phyloP scores from a whole-genome alignment of 1,140 invertebrate species.

The Radopholus similis region DNA sequence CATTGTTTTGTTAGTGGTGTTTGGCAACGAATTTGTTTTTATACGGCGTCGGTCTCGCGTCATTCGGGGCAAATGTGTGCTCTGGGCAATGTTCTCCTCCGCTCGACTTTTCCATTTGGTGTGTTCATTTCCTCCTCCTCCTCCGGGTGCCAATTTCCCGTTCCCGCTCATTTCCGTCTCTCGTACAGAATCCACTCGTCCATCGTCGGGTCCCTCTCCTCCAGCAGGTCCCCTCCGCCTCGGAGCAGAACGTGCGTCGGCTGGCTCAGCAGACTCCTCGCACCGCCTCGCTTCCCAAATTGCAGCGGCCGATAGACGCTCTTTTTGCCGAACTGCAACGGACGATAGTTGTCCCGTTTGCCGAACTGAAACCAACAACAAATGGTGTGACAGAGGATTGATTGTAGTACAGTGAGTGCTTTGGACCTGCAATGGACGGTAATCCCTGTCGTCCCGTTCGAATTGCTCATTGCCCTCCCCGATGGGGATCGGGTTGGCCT shows the following conservation, averaged over 20 bases:
- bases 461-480: background rate
- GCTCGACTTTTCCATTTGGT: background rate
- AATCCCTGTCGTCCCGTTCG: conserved; percentile 8
- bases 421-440: conserved; percentile 8
- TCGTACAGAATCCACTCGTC: background rate
- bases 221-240: background rate
- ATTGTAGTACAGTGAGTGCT: too few species aligned
- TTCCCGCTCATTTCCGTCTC: background rate
- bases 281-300: background rate
- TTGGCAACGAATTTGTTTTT: background rate
- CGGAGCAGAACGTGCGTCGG: background rate
- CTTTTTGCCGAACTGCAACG: conserved; percentile 12
- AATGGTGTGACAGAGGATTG: too few species aligned
- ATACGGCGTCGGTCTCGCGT: background rate
- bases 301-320: background rate
- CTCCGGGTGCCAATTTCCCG: background rate
- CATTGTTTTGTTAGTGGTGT: background rate
- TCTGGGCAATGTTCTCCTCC: background rate
- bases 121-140: background rate
- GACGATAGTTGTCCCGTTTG: conserved; percentile 11
- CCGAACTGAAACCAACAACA: too few species aligned
- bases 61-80: background rate
- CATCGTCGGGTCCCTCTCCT: background rate
- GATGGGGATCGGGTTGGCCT: too few species aligned
- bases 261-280: background rate